Evolutionary conservation across 2,888 invertebrate species (phyloP), one percentile per base, ranked within the genome.

Genomic region (Drosophila setosimentum): DNA sequence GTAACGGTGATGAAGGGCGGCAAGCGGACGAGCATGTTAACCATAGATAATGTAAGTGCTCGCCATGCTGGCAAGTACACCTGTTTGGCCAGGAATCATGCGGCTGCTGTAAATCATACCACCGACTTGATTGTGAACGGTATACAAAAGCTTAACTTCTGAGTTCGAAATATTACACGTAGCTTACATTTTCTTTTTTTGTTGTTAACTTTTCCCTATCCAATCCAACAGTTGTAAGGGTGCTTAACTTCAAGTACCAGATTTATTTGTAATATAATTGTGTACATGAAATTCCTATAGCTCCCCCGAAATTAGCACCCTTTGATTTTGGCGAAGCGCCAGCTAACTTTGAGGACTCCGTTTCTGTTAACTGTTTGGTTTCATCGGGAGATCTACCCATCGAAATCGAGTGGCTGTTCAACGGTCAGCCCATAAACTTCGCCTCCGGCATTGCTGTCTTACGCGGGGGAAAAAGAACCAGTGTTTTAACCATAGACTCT

Each of bases 61-160:
- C 94, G 94, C 78, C 96, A 97, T 92, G 94, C 95, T 58, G 97
- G 97, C 79, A 95, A 95, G 91, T 97, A 96, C 92, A 96, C 96
- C 54, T 97, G 97, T 92, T 94, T 94, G 80, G 96, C 96, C 70
- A 94, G 94, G 79, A 97, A 96, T 93, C 93, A 94, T 85, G 96
- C 96, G 68, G 96, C 96, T 79, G 94, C 94, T 71, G 94, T 95
- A 81, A 95, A 95, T 92, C 95, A 95, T 93, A 95, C 96, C 57
- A 95, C 96, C 69, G 94, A 94, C 83, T 93, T 97, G 89, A 94
- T 95, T 93, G 96, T 97, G 76, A 96, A 96, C 94, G 96, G 96
- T 93, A 91, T 61, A 33, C 16, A 1, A 11, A 4, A 40, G 40
- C 3, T 50, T 7, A 29, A 5, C 30, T 18, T n/a, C 29, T 40